phyloP scores from a whole-genome alignment of 2,888 invertebrate species.

The Carcina quercana region DNA sequence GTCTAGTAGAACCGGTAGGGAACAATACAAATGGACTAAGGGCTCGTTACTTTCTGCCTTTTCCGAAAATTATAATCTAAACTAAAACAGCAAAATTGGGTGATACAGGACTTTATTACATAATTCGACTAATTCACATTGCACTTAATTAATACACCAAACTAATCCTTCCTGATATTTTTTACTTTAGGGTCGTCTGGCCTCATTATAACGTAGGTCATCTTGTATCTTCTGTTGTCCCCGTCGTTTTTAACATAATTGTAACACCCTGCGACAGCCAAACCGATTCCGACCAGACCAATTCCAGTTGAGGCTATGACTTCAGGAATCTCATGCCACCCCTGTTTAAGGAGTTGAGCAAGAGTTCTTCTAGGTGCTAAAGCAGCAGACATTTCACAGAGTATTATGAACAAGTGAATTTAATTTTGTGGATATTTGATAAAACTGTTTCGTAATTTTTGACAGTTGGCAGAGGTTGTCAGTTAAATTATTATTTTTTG shows the following conservation, averaged over 20 bases:
- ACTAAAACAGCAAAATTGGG: too few relatives aligned
- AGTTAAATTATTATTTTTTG: too few relatives aligned
- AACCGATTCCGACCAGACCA: slow-evolving; percentile 72
- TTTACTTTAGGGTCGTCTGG: slow-evolving; percentile 79
- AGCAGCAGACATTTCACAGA: slow-evolving; percentile 44
- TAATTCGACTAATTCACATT: slow-evolving; percentile 41
- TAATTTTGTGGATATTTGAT: too few relatives aligned
- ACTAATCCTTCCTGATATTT: slow-evolving; percentile 70
- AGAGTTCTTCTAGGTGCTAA: slow-evolving; percentile 43
- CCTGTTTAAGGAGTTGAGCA: slow-evolving; percentile 52
- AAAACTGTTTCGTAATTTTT: too few relatives aligned
- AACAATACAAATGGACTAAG: too few relatives aligned
- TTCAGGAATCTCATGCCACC: slow-evolving; percentile 83
- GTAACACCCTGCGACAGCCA: slow-evolving; percentile 58
- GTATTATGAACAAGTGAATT: too few relatives aligned
- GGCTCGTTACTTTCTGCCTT: too few relatives aligned
- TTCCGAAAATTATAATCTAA: too few relatives aligned
- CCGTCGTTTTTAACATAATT: slow-evolving; percentile 75
- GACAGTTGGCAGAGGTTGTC: too few relatives aligned
- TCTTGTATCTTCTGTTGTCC: slow-evolving; percentile 79
- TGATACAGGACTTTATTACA: slow-evolving; percentile 58
- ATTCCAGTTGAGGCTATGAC: slow-evolving; percentile 75
- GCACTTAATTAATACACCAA: slow-evolving; percentile 5
- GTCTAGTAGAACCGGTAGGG: too few relatives aligned
- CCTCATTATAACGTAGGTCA: slow-evolving; percentile 76